Percentiles rank a stretch among this genome's conserved stretches.
These are phyloP conservation scores for Lobophora halterata DNA, from an alignment of 2,888 invertebrate genomes.

Conservation along the genomic window DNA sequence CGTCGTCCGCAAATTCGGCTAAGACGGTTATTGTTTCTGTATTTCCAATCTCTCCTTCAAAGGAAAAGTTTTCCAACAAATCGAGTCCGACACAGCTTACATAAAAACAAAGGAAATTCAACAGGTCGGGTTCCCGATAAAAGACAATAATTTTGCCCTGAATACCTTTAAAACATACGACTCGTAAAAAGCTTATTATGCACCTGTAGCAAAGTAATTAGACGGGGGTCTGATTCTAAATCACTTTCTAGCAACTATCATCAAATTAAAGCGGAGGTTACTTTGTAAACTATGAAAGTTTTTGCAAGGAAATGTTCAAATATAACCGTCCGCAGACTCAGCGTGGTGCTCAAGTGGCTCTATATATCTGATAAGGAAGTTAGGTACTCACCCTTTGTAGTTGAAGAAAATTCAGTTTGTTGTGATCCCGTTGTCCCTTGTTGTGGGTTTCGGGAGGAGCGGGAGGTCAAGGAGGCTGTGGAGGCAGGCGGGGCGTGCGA, in stretches of 20 bases:
- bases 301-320: constrained; percentile 21
- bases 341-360: constrained; percentile 5
- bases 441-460: constrained; percentile 26
- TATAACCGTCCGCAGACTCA: constrained; percentile 9
- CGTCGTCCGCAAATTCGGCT: not conserved
- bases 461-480: constrained; percentile 36
- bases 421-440: constrained; percentile 34
- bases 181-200: constrained; percentile 21
- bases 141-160: constrained; percentile 38
- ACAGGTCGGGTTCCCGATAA: constrained; percentile 52
- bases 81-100: constrained; percentile 30
- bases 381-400: constrained; percentile 28
- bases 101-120: constrained; percentile 39
- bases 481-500: constrained; percentile 59
- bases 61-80: constrained; percentile 36
- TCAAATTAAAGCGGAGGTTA: too few species aligned
- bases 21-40: constrained; percentile 3
- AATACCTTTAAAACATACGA: constrained; percentile 27
- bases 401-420: constrained; percentile 24
- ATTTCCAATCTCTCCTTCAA: constrained; percentile 2
- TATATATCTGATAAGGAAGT: constrained; percentile 20
- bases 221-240: constrained; percentile 16
- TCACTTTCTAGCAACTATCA: constrained; percentile 20
- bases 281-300: constrained; percentile 22
- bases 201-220: constrained; percentile 4